Evolutionary conservation across 1,140 invertebrate species (phyloP), one percentile per base, ranked within the genome.

Genomic region (Tetramorium simillimum): DNA sequence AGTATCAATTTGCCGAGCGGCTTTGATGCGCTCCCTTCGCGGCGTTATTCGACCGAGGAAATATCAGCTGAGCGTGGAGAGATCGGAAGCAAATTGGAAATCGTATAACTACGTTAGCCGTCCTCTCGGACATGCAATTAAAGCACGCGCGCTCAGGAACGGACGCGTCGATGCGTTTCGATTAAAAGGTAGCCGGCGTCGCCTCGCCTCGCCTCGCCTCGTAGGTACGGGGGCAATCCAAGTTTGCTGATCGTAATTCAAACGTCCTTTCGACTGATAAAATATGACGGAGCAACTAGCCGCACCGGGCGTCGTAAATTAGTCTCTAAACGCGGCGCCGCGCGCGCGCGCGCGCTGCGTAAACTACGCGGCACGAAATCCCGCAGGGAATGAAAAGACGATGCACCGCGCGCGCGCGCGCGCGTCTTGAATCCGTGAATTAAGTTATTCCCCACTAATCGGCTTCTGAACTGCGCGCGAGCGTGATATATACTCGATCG

Each of bases 361-460:
- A 67, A 67, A 67, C 63, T 21, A 43, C 10, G 37, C 37, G 63
- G 37, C n/a, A 43, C 37, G 37, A 21, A 18, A 90, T 90, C 73
- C 81, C 76, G 63, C 18, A 40, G 37, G 43, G 62, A 86, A 80
- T 86, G 60, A 85, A 87, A 80, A n/a, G 33, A 12, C 58, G 40
- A 75, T 72, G 76, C 60, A 62, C 28, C 58, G 56, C 37, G 51
- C 21, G 51, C 24, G 24, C 24, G 24, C 24, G 24, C 28, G 37
- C 37, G 37, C 53, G 43, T n/a, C 53, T 85, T 69, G 88, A 85
- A 90, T 88, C 76, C 77, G 82, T 86, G 89, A 91, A 91, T 91
- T 84, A 91, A 91, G 90, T 90, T 91, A 90, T 91, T 90, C 62
- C 86, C 9, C 82, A 58, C 86, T 91, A 91, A 91, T 91, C 90